phyloP scores from a whole-genome alignment of 2,888 invertebrate genomes.

The Therioaphis trifolii region DNA sequence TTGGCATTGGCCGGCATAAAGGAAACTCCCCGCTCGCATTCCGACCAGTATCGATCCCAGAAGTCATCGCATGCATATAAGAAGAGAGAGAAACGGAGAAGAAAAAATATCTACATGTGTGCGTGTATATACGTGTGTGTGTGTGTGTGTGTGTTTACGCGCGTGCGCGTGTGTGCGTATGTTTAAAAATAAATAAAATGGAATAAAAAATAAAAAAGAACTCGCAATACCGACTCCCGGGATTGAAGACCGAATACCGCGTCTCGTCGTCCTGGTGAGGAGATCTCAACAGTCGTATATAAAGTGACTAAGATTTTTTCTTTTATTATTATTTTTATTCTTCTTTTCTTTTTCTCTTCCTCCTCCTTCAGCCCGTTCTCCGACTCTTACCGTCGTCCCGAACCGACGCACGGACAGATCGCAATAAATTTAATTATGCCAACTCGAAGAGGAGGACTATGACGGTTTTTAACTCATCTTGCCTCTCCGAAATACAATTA shows the following conservation, averaged over 20 bases:
- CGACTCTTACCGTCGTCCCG: neutral
- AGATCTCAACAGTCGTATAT: conserved; percentile 57
- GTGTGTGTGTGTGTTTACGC: neutral
- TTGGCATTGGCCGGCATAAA: conserved; percentile 61
- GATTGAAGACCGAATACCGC: conserved; percentile 59
- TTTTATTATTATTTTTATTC: conserved; percentile 15
- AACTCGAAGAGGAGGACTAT: neutral
- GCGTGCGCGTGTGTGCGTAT: neutral
- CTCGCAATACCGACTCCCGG: conserved; percentile 53
- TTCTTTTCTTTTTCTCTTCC: neutral
- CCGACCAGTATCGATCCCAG: conserved; percentile 63
- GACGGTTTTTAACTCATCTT: conserved; percentile 45
- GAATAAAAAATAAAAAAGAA: conserved; percentile 39
- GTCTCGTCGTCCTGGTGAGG: conserved; percentile 34
- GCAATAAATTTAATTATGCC: conserved; percentile 63
- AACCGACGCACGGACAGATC: conserved; percentile 38
- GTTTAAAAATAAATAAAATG: conserved; percentile 47
- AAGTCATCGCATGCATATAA: conserved; percentile 50
- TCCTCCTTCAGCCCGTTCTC: neutral
- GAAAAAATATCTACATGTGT: conserved; percentile 11
- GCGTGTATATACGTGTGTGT: neutral
- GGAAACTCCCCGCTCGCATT: conserved; percentile 63
- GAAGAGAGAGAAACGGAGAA: conserved; percentile 21
- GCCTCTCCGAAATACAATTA: conserved; percentile 43
- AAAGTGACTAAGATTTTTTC: conserved; percentile 61